A percentile compares a stretch with the other conserved stretches of the same genome.
These are phyloP conservation scores for Galeopterus variegatus DNA, from an alignment of 2,113 vertebrate species.

Conservation along the genomic window DNA sequence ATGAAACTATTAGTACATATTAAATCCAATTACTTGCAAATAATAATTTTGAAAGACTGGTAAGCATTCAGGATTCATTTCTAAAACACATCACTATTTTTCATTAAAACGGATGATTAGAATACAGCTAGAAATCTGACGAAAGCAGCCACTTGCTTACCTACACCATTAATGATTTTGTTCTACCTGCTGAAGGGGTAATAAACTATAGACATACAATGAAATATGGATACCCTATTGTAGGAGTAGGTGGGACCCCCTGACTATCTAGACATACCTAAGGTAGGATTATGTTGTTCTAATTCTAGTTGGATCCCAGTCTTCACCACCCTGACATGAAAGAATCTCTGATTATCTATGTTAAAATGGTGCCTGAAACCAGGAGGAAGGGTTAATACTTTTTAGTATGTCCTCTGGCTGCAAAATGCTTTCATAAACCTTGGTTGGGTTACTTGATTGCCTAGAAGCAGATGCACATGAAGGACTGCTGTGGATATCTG, in stretches of 20 bases:
- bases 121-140: conserved; percentile 53
- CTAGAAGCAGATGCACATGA: conserved; percentile 62
- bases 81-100: conserved; percentile 62
- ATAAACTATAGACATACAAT: conserved; percentile 34
- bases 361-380: conserved; percentile 41
- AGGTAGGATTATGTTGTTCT: conserved; percentile 3
- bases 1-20: conserved; percentile 48
- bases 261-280: not conserved
- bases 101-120: conserved; percentile 68
- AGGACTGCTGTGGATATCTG: conserved; percentile 32
- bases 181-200: not conserved
- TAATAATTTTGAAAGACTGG: conserved; percentile 45
- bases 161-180: conserved; percentile 25
- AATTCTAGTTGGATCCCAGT: not conserved
- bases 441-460: conserved; percentile 57
- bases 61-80: conserved; percentile 31
- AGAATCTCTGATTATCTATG: conserved; percentile 10
- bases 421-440: conserved; percentile 42
- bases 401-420: conserved; percentile 6
- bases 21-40: conserved; percentile 71
- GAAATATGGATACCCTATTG: not conserved
- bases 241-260: not conserved
- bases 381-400: not conserved
- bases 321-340: not conserved
- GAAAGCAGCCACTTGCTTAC: conserved; percentile 37